phyloP scores from a whole-genome alignment of 2,113 vertebrate species.

The Solenodon paradoxus region DNA sequence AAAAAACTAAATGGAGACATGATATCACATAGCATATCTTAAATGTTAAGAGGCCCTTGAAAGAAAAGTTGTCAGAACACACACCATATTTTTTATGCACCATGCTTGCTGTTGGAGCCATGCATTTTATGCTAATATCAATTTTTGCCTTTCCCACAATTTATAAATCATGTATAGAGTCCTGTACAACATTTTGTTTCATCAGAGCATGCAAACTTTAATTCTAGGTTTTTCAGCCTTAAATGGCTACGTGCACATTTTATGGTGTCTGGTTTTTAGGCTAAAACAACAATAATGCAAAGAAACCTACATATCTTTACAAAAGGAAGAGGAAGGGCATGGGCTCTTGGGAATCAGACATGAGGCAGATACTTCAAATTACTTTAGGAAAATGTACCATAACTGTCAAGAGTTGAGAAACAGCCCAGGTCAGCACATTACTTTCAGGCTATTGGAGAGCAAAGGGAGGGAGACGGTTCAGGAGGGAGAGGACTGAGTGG shows the following conservation, averaged over 20 bases:
- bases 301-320: background rate
- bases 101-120: background rate
- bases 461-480: background rate
- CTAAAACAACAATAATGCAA: background rate
- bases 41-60: background rate
- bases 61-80: background rate
- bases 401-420: background rate
- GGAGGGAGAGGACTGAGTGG: background rate
- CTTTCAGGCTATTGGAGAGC: background rate
- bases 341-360: background rate
- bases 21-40: background rate
- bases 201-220: background rate
- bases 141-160: background rate
- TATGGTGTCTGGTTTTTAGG: background rate
- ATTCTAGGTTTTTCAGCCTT: background rate
- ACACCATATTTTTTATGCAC: background rate
- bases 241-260: background rate
- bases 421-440: background rate
- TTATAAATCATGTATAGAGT: background rate
- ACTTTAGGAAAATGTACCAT: background rate
- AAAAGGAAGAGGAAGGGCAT: background rate
- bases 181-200: background rate
- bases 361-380: background rate
- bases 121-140: background rate
- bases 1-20: background rate